Base-by-base conservation (phyloP, 2,888 invertebrate species). In the Aporophyla nigra region DNA sequence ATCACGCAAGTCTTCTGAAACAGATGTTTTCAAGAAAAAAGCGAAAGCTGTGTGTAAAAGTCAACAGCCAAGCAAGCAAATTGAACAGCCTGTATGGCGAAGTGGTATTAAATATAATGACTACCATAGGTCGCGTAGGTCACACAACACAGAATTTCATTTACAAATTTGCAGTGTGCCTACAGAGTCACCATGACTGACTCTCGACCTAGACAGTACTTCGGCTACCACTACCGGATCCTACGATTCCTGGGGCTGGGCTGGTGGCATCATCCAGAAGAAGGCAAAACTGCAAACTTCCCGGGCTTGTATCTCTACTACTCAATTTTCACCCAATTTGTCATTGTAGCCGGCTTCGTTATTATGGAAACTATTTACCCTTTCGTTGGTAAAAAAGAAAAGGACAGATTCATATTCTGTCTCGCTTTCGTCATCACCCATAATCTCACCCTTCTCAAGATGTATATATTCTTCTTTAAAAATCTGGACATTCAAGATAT, bases 211-310 rank as follows among this genome's bases (percentile, higher is more conserved):
- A 92, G 76, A 51, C 91, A 93, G 43, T 96, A 95, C 82, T 96
- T 96, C 82, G 88, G 88, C 19, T 85, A 94, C 54, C 96, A 96
- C 83, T 96, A 89, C 74, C 76, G 86, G 33, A 89, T 96, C 27
- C 81, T 96, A 5, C 91, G 96, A 73, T 93, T 94, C 70, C 88
- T 96, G 7, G 96, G 96, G 0, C 84, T 96, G 2, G 96, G 96
- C 33, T 96, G 96, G 96, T 96, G 96, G 96, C 96, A 96, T 83
- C 93, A 94, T 68, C 95, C 96, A 0, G 95, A 96, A 69, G 93
- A 96, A 88, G 87, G 74, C 2, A 91, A 94, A 24, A 93, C 91
- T 0, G 87, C 86, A 12, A 96, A 96, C 84, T 96, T 96, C 78
- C 92, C 92, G 3, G 93, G 94, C 49, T 92, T 91, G 87, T 96